Conservation (phyloP, 37 sponge, comb jelly and placozoan species). For the Tethya wilhelma region DNA sequence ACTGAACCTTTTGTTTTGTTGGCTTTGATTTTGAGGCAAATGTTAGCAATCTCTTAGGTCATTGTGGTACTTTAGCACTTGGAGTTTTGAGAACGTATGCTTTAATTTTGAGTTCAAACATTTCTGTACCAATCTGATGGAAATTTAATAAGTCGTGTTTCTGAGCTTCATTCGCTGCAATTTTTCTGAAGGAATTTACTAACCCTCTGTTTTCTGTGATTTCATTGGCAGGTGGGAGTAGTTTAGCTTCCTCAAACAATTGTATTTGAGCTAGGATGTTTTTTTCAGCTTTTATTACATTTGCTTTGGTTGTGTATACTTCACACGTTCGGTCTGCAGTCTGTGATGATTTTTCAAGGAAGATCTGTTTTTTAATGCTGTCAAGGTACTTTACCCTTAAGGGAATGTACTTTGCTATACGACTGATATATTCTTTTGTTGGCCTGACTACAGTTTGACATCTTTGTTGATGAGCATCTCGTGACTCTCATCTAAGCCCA, state of each 20-base stretch:
- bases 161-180: background rate
- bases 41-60: background rate
- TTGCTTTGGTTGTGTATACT: background rate
- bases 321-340: background rate
- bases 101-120: background rate
- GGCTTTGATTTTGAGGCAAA: background rate
- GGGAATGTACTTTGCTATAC: slow-evolving; percentile 5
- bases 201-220: background rate
- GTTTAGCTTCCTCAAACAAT: background rate
- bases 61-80: background rate
- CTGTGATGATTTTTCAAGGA: background rate
- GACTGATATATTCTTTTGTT: slow-evolving; percentile 11
- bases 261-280: background rate
- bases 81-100: slow-evolving; percentile 1
- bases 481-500: slow-evolving; percentile 15
- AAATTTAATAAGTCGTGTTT: background rate
- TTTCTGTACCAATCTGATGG: background rate
- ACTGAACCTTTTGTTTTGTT: background rate
- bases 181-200: background rate
- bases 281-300: background rate
- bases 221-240: background rate
- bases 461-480: slow-evolving; percentile 25
- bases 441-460: slow-evolving; percentile 6
- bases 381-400: background rate
- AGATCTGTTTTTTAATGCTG: background rate